phyloP scores from a whole-genome alignment of 1,140 invertebrate species.

The Caenorhabditis brenneri region DNA sequence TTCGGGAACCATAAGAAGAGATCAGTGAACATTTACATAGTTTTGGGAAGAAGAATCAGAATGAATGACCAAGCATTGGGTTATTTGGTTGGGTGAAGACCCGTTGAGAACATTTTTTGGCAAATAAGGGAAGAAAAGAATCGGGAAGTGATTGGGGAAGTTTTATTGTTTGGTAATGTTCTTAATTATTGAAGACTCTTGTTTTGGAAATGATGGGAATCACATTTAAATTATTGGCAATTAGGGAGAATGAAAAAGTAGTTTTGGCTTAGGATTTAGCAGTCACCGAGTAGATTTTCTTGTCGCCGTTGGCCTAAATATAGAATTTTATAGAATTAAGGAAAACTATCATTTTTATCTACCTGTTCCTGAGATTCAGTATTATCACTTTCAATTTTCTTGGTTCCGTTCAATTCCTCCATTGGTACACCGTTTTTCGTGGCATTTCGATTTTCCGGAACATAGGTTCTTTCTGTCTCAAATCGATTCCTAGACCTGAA shows the following conservation, averaged over 20 bases:
- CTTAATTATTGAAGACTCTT: neutral
- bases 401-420: constrained; percentile 55
- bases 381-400: neutral
- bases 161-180: no score
- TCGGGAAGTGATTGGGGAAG: no score
- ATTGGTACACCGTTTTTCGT: constrained; percentile 57
- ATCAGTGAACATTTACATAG: neutral
- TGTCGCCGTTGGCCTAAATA: neutral
- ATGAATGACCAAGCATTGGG: neutral
- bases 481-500: constrained; percentile 58
- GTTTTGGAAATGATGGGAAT: constrained; percentile 1
- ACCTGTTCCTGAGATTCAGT: constrained; percentile 28
- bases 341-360: neutral
- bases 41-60: neutral
- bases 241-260: neutral
- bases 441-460: constrained; percentile 58
- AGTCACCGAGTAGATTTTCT: constrained; percentile 16
- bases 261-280: neutral
- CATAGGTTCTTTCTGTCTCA: constrained; percentile 68
- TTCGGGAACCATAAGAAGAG: neutral
- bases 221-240: neutral
- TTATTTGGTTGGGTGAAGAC: constrained; percentile 7
- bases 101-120: constrained; percentile 20
- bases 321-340: neutral
- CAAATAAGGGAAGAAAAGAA: neutral